Evolutionary conservation across 2,797 vertebrate species (phyloP), one percentile per base, ranked within the genome.

Genomic region (Furcifer pardalis): DNA sequence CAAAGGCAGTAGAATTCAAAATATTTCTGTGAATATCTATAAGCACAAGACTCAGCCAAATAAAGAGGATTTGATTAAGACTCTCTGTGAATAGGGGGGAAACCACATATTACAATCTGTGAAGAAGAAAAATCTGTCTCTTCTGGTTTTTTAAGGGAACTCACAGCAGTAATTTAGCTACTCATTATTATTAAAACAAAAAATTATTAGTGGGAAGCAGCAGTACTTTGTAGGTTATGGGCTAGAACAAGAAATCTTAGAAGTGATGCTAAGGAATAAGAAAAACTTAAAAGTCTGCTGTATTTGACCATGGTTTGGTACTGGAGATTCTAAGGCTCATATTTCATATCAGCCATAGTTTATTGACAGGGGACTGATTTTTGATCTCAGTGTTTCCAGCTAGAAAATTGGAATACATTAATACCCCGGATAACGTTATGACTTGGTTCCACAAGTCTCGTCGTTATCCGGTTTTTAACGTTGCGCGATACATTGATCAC

Each of bases 1-100:
- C 75, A 77, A 63, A 32, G 89, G 88, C 62, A 69, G 7, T 77
- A 73, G 77, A 72, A 8, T 71, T 71, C 82, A 59, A 69, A 73
- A 37, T 59, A 66, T 66, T 79, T 68, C 40, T 65, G 60, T 65
- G 40, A 79, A 44, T 65, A 46, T 65, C 19, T 46, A 65, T 27
- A 46, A 21, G 21, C 44, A 44, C 44, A 32, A 13, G 12, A 15
- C n/a, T 49, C 42, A 25, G 10, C n/a, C 25, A 42, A 25, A 62
- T 44, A 66, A 49, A 46, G 63, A 49, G n/a, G 63, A 37, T 35
- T n/a, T 49, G 32, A 56, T 56, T 56, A 56, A 56, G n/a, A 79
- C 66, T 66, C 30, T 66, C 42, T 49, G 42, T 65, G 66, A 63
- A 25, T 35, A 79, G n/a, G 25, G 46, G 49, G 35, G 46, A 75